These are phyloP conservation scores for Enhydra lutris DNA, from an alignment of 2,113 vertebrate species.

Conservation along the genomic window DNA sequence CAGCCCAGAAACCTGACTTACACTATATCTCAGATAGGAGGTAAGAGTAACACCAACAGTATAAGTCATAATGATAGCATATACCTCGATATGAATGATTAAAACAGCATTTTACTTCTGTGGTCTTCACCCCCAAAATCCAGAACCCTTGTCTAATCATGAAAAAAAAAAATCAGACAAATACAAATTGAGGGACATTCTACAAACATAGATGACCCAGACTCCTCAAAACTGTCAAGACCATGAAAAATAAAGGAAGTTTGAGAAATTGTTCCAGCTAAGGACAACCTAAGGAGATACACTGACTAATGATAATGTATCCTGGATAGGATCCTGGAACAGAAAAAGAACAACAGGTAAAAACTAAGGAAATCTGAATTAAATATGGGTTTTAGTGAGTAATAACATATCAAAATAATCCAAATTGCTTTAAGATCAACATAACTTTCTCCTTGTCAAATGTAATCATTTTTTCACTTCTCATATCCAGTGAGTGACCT, in stretches of 20 bases:
- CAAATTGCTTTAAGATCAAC: background rate
- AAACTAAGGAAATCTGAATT: background rate
- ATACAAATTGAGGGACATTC: background rate
- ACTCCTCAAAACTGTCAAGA: background rate
- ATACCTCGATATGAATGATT: background rate
- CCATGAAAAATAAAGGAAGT: background rate
- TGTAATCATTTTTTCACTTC: background rate
- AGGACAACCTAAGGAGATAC: background rate
- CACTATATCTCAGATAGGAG: background rate
- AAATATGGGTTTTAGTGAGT: background rate
- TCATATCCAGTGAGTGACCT: background rate
- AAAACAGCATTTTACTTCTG: background rate
- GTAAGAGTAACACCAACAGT: background rate
- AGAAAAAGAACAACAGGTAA: background rate
- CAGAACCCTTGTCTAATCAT: background rate
- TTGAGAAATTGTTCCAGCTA: background rate
- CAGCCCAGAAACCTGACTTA: background rate
- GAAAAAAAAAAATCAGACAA: background rate
- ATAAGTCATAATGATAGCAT: background rate
- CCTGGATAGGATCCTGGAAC: background rate
- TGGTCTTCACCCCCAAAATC: background rate
- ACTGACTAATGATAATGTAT: background rate
- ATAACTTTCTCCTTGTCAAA: background rate
- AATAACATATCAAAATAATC: background rate
- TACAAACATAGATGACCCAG: background rate